These are phyloP conservation scores for Caenorhabditis japonica DNA, from an alignment of 2,888 invertebrate species.

Conservation along the genomic window DNA sequence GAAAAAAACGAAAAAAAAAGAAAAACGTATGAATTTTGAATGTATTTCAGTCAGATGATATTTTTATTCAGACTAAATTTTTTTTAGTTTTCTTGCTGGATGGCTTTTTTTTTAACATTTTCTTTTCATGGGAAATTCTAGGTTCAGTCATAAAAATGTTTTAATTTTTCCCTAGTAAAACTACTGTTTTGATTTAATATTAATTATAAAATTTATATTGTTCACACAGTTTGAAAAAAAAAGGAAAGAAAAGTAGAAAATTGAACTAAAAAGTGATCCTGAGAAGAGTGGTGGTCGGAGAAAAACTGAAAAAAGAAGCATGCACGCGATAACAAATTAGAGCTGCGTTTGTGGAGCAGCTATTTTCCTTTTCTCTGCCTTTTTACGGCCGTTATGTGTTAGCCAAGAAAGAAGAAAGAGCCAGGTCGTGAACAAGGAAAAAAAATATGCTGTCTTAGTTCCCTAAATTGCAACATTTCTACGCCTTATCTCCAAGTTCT, in stretches of 20 bases:
- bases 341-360: slow-evolving; percentile 15
- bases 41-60: no score
- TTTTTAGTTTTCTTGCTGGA: no score
- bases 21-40: no score
- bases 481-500: slow-evolving; percentile 7
- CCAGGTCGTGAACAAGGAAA: slow-evolving; percentile 23
- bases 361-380: slow-evolving; percentile 13
- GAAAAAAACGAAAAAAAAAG: no score
- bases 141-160: no score
- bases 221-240: no score
- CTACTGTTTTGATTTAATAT: no score
- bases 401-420: slow-evolving; percentile 6
- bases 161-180: no score
- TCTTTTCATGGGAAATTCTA: no score
- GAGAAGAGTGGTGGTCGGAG: slow-evolving; percentile 6
- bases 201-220: no score
- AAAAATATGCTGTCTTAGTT: slow-evolving; percentile 8
- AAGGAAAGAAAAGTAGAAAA: slow-evolving; percentile 3
- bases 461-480: background rate
- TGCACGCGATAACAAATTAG: slow-evolving; percentile 54
- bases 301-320: slow-evolving; percentile 26
- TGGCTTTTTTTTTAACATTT: no score
- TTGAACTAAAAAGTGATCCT: slow-evolving; percentile 1
- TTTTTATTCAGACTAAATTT: no score
- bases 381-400: slow-evolving; percentile 14